phyloP scores from a whole-genome alignment of 1,140 invertebrate genomes.

The Sycophaga agraensis region DNA sequence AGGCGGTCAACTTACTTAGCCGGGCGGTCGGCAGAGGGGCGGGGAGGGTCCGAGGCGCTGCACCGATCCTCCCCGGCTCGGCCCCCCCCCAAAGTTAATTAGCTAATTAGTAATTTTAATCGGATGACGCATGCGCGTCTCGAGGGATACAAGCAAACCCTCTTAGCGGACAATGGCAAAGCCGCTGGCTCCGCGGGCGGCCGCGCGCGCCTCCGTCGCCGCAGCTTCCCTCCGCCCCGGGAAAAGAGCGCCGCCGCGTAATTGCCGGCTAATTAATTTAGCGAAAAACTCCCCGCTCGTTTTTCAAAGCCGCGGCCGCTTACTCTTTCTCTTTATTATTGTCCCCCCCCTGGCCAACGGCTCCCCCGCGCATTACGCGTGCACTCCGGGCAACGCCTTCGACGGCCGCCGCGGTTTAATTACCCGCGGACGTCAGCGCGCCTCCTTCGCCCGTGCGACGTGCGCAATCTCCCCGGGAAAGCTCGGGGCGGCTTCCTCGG shows the following conservation, averaged over 20 bases:
- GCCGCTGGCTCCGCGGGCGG: not conserved
- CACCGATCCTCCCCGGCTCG: not conserved
- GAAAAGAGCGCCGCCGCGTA: slow-evolving; percentile 36
- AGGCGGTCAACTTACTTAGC: slow-evolving; percentile 57
- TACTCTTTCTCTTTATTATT: not conserved
- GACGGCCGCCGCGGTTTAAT: too few species aligned
- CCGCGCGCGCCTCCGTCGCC: not conserved
- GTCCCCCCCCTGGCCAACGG: too few species aligned
- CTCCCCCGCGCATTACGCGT: too few species aligned
- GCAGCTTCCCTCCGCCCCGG: slow-evolving; percentile 37
- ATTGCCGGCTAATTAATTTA: slow-evolving; percentile 47
- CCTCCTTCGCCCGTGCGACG: too few species aligned
- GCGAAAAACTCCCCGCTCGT: slow-evolving; percentile 43
- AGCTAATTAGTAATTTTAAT: slow-evolving; percentile 62
- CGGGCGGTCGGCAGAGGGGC: slow-evolving; percentile 29
- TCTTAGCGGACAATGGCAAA: slow-evolving; percentile 48
- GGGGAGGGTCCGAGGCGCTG: not conserved
- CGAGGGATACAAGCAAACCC: slow-evolving; percentile 60
- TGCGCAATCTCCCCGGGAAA: too few species aligned
- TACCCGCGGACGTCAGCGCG: too few species aligned
- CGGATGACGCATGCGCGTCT: slow-evolving; percentile 61
- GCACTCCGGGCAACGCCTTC: too few species aligned
- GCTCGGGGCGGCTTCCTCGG: too few species aligned
- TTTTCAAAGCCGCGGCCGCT: slow-evolving; percentile 33
- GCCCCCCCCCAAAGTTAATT: slow-evolving; percentile 55